Base-by-base conservation (phyloP, 2,797 vertebrate genomes). In the Hyperoplus lanceolatus region DNA sequence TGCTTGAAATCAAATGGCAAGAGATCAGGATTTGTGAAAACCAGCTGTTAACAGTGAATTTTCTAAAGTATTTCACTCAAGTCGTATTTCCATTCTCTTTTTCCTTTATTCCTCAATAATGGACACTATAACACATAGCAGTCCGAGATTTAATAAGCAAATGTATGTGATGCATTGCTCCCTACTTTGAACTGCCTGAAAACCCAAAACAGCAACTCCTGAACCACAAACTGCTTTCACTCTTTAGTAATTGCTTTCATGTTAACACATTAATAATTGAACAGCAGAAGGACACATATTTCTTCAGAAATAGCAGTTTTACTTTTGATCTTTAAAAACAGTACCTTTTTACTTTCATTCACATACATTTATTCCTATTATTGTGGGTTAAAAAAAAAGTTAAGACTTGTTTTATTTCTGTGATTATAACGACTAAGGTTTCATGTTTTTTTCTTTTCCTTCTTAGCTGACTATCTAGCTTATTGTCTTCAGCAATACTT, bases 1-100 rank as follows among this genome's bases (percentile, higher is more conserved):
- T 58, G 79, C 58, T 50, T 83, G 50, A 84, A 85, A 85, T 79
- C 58, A 68, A 64, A 62, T n/a, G 64, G 68, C 59, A 71, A 61
- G 69, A 3, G 41, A 75, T 70, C 18, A 42, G 7, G 29, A 70
- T 58, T n/a, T 56, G 45, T 61, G 45, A 10, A 36, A 80, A 61
- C 36, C 58, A 70, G 71, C 18, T n/a, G 51, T 14, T 14, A 43
- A 54, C 43, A 1, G 16, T 36, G 14, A 29, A n/a, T 58, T 69
- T 14, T 57, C 29, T 50, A 48, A 56, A 45, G 60, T 29, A 8
- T 11, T 70, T 15, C 21, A n/a, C 11, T 7, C 1, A 66, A 21
- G 57, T 18, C 13, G 9, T 46, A 49, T 9, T 9, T 10, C 55
- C 10, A n/a, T 51, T 0, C 12, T 4, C 3, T 2, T 41, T 38